phyloP scores from a whole-genome alignment of 1,140 invertebrate genomes.

The Bicyclus anynana region DNA sequence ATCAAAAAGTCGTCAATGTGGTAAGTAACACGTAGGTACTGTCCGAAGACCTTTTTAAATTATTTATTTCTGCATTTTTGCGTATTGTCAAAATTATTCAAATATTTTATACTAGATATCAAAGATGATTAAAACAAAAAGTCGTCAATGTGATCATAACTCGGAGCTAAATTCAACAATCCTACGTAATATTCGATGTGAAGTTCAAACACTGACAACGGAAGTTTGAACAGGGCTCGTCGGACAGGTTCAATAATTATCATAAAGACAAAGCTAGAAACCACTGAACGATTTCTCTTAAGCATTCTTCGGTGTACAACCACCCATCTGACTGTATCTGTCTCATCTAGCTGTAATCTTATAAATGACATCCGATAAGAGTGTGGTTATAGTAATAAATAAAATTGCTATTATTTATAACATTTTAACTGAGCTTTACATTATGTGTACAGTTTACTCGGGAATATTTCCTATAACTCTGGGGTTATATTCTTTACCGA shows the following conservation, averaged over 20 bases:
- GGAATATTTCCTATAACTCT: too few species aligned
- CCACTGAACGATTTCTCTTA: conserved; percentile 68
- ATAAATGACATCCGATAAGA: conserved; percentile 72
- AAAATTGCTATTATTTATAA: too few species aligned
- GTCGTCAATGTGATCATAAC: neutral
- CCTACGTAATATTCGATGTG: conserved; percentile 26
- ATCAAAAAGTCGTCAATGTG: too few species aligned
- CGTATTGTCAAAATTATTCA: too few species aligned
- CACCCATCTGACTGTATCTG: conserved; percentile 58
- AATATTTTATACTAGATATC: neutral
- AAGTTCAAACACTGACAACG: conserved; percentile 52
- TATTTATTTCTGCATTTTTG: too few species aligned
- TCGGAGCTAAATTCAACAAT: neutral
- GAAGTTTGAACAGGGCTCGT: conserved; percentile 56
- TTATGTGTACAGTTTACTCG: too few species aligned
- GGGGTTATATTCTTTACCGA: too few species aligned
- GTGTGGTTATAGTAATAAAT: conserved; percentile 33
- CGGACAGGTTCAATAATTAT: conserved; percentile 61
- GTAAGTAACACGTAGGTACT: too few species aligned
- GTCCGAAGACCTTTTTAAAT: too few species aligned
- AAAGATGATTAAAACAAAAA: neutral
- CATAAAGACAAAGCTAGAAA: conserved; percentile 71
- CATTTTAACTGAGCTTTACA: too few species aligned
- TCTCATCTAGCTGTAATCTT: conserved; percentile 68
- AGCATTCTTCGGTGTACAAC: conserved; percentile 59